Base-by-base conservation (phyloP, 2,888 invertebrate genomes). In the Polyommatus iphigenia region DNA sequence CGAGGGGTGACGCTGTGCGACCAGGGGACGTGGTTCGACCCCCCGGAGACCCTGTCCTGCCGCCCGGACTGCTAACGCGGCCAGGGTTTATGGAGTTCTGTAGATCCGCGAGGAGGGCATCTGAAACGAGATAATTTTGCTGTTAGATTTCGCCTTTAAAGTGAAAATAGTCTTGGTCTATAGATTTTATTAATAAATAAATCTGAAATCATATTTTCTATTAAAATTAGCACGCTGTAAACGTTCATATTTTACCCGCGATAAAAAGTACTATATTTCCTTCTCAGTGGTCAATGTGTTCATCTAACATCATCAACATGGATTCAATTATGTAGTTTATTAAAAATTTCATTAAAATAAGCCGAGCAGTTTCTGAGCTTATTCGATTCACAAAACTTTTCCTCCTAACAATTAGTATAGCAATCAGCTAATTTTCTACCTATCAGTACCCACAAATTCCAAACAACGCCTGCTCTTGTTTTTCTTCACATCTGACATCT, bases 51-150 rank as follows among this genome's bases (percentile, higher is more conserved):
- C 86, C 87, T 80, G 87, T 89, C 75, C 91, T 84, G 36, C 87
- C 90, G 7, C 88, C 88, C 24, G 93, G 91, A 80, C 91, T 91
- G 81, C 91, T 90, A 7, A 95, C 95, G 3, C 95, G 87, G 77
- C 98, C 97, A 75, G 94, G 94, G 85, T 94, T 93, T 83, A 98
- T 97, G 13, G 99, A 99, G 86, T 98, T 98, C 93, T 99, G 99
- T 79, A 99, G 95, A 89, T 99, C 99, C 79, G 99, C 99, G 86
- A 99, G 95, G 83, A 99, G 95, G 80, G 99, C 99, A 95, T 99
- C 99, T 99, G 95, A 77, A 96, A 96, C 86, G 50, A 79, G 59
- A 77, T 46, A 50, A 76, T 3, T 71, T 29, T 2, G 18, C 18
- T 29, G 13, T 67, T 67, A 13, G 4, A 46, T 46, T 20, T 13